Conservation (phyloP, 1,140 invertebrate genomes). For the Drosophila miranda region DNA sequence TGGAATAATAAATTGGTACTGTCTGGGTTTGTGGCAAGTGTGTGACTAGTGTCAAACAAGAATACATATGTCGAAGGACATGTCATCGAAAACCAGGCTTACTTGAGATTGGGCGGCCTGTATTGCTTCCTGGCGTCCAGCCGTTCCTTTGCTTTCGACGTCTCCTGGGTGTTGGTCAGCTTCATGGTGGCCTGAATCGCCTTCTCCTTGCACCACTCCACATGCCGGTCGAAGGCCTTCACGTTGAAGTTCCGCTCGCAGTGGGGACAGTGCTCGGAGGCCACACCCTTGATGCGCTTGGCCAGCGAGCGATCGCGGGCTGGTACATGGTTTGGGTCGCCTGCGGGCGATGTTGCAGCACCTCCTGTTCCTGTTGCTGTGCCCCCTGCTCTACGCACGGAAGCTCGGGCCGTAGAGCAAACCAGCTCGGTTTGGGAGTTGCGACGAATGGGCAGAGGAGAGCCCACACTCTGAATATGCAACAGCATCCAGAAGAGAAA, state of each 20-base stretch:
- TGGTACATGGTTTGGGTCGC: neutral
- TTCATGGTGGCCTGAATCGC: constrained; percentile 84
- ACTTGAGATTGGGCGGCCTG: constrained; percentile 85
- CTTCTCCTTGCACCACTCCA: constrained; percentile 94
- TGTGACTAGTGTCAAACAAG: neutral
- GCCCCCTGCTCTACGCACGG: constrained; percentile 80
- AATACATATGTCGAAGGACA: constrained; percentile 4
- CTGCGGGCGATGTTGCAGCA: constrained; percentile 52
- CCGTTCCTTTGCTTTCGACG: constrained; percentile 88
- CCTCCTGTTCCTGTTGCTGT: neutral
- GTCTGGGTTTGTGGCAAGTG: too few relatives aligned
- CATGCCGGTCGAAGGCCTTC: constrained; percentile 95
- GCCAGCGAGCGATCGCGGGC: constrained; percentile 47
- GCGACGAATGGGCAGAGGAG: constrained; percentile 36
- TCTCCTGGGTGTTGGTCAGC: constrained; percentile 60
- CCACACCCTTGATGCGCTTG: constrained; percentile 63
- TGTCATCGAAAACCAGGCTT: constrained; percentile 37
- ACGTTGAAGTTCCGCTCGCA: constrained; percentile 92
- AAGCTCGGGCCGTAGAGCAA: too few relatives aligned
- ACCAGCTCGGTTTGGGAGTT: too few relatives aligned
- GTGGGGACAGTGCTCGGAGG: constrained; percentile 87
- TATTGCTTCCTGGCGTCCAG: constrained; percentile 91
- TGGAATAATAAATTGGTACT: neutral
- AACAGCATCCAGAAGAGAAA: too few relatives aligned
- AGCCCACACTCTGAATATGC: neutral